A percentile compares a stretch with the other conserved stretches of the same genome.
Evolutionary conservation across 2,888 invertebrate genomes (phyloP).

Genomic region (Leptinotarsa juncta): DNA sequence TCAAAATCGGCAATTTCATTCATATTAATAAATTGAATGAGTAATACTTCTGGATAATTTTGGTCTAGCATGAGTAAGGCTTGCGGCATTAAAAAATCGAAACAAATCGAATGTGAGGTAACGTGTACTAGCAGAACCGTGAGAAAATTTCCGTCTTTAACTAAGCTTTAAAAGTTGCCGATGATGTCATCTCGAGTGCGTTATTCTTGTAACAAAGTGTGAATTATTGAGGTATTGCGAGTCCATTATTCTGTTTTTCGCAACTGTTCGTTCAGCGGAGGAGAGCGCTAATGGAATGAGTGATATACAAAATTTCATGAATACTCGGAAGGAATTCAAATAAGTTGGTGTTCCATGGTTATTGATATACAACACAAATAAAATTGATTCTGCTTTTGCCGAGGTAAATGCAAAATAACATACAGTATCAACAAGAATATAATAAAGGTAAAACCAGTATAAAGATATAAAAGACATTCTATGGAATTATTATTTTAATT

Average conservation of each 20-base stretch:
- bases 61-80: slow-evolving; percentile 22
- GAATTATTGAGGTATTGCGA: not conserved
- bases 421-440: too few species aligned
- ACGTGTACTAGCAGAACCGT: slow-evolving; percentile 9
- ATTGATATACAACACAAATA: too few species aligned
- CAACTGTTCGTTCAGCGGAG: not conserved
- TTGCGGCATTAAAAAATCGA: slow-evolving; percentile 1
- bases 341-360: too few species aligned
- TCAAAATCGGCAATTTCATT: not conserved
- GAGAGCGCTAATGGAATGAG: too few species aligned
- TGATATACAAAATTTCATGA: too few species aligned
- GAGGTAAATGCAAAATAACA: too few species aligned
- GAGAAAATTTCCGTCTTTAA: slow-evolving; percentile 13
- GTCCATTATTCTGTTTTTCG: not conserved
- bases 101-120: slow-evolving; percentile 15
- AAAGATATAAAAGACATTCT: too few species aligned
- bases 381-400: too few species aligned
- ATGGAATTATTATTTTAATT: too few species aligned
- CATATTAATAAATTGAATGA: slow-evolving; percentile 23
- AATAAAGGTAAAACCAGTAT: too few species aligned
- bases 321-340: too few species aligned
- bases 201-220: not conserved
- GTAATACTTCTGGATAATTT: slow-evolving; percentile 23
- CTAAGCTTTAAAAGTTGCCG: slow-evolving; percentile 14
- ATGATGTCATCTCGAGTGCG: slow-evolving; percentile 16